Conservation (phyloP, 2,113 vertebrate species). For the Hipposideros armiger region DNA sequence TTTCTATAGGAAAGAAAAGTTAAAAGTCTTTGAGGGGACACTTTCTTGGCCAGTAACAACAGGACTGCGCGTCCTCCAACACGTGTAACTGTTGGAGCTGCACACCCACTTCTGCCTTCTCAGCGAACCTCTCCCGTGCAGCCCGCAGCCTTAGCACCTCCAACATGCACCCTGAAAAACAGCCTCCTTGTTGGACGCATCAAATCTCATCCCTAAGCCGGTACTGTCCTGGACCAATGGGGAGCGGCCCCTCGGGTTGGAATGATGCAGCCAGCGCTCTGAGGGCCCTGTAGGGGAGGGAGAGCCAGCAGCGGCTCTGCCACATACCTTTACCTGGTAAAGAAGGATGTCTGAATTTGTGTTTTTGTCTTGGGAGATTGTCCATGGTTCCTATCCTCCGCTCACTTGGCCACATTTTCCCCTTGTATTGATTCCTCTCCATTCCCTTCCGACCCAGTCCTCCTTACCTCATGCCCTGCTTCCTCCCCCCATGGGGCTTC, state of each 20-base stretch:
- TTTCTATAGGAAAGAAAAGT: no score
- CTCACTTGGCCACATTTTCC: neutral
- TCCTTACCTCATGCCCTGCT: neutral
- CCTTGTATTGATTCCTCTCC: neutral
- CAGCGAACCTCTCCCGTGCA: neutral
- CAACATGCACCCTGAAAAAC: neutral
- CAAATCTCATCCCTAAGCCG: neutral
- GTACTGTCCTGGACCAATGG: neutral
- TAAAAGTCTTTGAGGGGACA: no score
- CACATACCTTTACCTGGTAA: neutral
- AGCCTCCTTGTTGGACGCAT: neutral
- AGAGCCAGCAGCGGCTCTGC: neutral
- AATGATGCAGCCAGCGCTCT: neutral
- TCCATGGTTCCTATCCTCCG: neutral
- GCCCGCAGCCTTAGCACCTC: no score
- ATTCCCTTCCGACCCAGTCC: neutral
- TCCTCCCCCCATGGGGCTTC: neutral
- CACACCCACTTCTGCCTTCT: neutral
- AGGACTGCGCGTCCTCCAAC: neutral
- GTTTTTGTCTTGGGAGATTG: neutral
- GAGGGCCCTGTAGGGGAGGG: neutral
- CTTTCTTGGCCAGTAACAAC: no score
- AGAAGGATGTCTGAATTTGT: neutral
- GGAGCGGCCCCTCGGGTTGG: fast-evolving
- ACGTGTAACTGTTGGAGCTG: neutral